These are phyloP conservation scores for Rhea americana DNA, from an alignment of 2,113 vertebrate genomes.

Conservation along the genomic window DNA sequence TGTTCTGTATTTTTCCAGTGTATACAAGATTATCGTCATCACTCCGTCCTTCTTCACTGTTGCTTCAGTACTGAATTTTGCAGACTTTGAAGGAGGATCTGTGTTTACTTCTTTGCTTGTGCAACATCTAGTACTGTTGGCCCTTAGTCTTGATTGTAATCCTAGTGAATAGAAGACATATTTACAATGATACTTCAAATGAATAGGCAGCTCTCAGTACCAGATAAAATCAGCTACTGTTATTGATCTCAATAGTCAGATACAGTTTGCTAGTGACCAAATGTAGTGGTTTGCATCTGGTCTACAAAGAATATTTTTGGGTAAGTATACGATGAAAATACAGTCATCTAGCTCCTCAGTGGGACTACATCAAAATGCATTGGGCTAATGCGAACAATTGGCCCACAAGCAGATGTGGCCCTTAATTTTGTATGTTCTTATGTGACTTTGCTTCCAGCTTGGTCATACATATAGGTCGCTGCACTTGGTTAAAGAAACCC, in stretches of 20 bases:
- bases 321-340: not conserved
- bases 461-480: not conserved
- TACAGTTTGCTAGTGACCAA: not conserved
- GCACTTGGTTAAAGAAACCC: conserved; percentile 11
- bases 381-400: not conserved
- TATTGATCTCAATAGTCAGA: not conserved
- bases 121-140: not conserved
- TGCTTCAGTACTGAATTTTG: not conserved
- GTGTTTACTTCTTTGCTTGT: not conserved
- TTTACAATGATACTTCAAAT: not conserved
- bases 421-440: not conserved
- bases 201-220: not conserved
- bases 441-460: conserved; percentile 19
- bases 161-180: not conserved
- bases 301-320: not conserved
- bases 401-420: not conserved
- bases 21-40: not conserved
- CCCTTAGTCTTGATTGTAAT: not conserved
- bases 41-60: not conserved
- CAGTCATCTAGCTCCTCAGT: not conserved
- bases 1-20: not conserved
- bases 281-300: not conserved
- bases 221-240: not conserved
- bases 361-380: not conserved
- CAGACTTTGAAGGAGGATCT: not conserved